These are phyloP conservation scores for Drosophila miranda DNA, from an alignment of 1,140 invertebrate genomes.

Conservation along the genomic window DNA sequence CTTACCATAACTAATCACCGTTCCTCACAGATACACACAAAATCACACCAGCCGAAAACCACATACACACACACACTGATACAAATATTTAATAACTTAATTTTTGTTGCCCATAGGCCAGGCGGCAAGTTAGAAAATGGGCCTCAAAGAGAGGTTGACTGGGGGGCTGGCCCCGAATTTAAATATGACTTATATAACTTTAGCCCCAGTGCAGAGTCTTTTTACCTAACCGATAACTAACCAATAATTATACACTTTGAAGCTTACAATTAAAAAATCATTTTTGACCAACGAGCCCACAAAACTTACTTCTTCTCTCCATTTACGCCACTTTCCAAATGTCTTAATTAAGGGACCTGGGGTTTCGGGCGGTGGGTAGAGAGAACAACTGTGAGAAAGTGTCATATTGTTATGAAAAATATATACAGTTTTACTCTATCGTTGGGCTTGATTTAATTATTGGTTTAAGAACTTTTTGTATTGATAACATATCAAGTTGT, in stretches of 20 bases:
- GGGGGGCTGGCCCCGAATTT: conserved; percentile 36
- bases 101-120: conserved; percentile 68
- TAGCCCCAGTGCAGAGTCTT: conserved; percentile 31
- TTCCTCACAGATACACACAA: conserved; percentile 8
- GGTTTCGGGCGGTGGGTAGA: not conserved
- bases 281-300: conserved; percentile 56
- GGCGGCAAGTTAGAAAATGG: conserved; percentile 30
- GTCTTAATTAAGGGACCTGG: conserved; percentile 61
- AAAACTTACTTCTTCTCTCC: conserved; percentile 22
- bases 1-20: conserved; percentile 61
- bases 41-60: conserved; percentile 7
- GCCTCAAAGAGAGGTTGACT: conserved; percentile 22
- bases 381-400: conserved; percentile 65
- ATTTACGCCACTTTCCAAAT: conserved; percentile 64
- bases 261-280: conserved; percentile 76
- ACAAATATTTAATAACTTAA: conserved; percentile 69
- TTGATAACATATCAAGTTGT: not conserved
- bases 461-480: conserved; percentile 15
- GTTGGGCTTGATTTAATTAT: conserved; percentile 34
- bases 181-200: conserved; percentile 72
- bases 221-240: conserved; percentile 72
- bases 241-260: conserved; percentile 66
- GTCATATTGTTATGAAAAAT: conserved; percentile 69
- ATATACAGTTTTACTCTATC: conserved; percentile 16
- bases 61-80: conserved; percentile 20